Conservation (phyloP, 2,113 vertebrate species). For the Clarias macrocephalus region DNA sequence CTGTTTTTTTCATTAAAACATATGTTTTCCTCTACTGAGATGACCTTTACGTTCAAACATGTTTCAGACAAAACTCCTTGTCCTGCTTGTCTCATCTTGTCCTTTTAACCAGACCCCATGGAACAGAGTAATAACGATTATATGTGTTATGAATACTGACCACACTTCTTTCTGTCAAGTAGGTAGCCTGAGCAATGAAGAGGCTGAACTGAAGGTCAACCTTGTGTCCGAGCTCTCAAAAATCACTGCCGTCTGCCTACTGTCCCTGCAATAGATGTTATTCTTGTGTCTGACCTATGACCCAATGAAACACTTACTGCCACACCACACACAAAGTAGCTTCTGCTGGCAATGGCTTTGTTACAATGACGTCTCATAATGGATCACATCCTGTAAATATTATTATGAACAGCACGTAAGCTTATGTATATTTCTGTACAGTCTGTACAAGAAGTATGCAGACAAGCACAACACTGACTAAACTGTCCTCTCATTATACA, state of each 20-base stretch:
- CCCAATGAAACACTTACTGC: slow-evolving; percentile 40
- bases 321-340: slow-evolving; percentile 30
- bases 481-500: neutral
- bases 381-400: slow-evolving; percentile 22
- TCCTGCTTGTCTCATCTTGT: neutral
- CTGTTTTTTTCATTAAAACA: slow-evolving; percentile 3
- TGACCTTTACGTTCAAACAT: slow-evolving; percentile 33
- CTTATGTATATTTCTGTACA: neutral
- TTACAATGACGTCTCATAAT: neutral
- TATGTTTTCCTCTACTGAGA: slow-evolving; percentile 27
- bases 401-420: slow-evolving; percentile 30
- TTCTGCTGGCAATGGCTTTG: neutral
- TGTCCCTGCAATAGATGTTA: slow-evolving; percentile 50
- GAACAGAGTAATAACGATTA: slow-evolving; percentile 24
- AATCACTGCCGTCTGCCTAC: slow-evolving; percentile 46
- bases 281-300: slow-evolving; percentile 48
- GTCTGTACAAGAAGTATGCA: neutral
- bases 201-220: slow-evolving; percentile 34
- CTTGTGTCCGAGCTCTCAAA: slow-evolving; percentile 36
- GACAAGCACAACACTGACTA: neutral
- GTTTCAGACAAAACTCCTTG: slow-evolving; percentile 11
- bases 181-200: slow-evolving; percentile 21
- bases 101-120: slow-evolving; percentile 4
- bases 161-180: slow-evolving; percentile 28
- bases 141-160: slow-evolving; percentile 43